Percentiles rank a stretch among this genome's conserved stretches.
Evolutionary conservation across 2,113 vertebrate genomes (phyloP).

Genomic region (Silurus meridionalis): DNA sequence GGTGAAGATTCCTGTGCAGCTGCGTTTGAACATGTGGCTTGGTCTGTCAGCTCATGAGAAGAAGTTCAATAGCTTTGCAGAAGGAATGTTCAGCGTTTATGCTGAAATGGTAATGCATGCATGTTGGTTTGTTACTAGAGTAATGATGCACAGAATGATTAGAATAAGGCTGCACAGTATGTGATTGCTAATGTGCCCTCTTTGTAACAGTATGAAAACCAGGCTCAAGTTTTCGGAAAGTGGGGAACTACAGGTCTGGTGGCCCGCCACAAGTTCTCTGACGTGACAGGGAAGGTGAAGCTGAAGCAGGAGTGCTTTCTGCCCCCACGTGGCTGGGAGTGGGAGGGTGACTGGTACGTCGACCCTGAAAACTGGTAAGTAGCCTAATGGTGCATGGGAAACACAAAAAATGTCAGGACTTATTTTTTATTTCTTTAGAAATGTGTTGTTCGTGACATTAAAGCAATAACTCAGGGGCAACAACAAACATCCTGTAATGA

Average conservation of each 20-base stretch:
- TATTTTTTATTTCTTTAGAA: background rate
- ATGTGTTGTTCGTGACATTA: background rate
- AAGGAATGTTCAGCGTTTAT: constrained; percentile 91
- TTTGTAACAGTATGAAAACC: constrained; percentile 89
- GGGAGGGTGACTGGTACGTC: constrained; percentile 90
- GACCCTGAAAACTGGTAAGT: constrained; percentile 87
- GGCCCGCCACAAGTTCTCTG: constrained; percentile 91
- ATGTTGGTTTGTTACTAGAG: background rate
- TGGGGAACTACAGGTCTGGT: constrained; percentile 95
- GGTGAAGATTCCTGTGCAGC: constrained; percentile 83
- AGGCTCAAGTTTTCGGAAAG: constrained; percentile 89
- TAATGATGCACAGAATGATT: background rate
- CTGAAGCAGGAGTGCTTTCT: constrained; percentile 92
- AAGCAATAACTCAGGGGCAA: background rate
- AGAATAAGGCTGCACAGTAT: background rate
- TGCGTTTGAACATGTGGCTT: constrained; percentile 93
- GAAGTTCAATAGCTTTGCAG: constrained; percentile 92
- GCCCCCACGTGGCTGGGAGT: constrained; percentile 92
- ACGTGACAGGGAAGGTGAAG: constrained; percentile 95
- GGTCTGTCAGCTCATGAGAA: constrained; percentile 88
- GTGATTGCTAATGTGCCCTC: background rate
- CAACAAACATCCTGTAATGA: constrained; percentile 12
- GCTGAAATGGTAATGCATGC: constrained; percentile 81
- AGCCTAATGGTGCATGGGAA: background rate
- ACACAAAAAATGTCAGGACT: background rate